phyloP scores from a whole-genome alignment of 2,797 vertebrate genomes.

The Scleropages formosus region DNA sequence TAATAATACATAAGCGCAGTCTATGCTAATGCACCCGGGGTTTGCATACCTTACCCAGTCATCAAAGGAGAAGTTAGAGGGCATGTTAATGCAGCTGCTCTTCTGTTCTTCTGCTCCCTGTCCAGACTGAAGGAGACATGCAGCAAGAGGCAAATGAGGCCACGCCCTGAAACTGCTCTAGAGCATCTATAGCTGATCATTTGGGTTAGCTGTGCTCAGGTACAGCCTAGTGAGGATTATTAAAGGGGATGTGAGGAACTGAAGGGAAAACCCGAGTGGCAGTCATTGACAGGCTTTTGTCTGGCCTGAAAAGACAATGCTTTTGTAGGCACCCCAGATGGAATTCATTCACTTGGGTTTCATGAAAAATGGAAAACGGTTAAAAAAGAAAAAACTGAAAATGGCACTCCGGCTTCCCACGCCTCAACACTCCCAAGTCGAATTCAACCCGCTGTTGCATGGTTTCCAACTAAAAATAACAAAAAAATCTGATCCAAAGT shows the following conservation, averaged over 20 bases:
- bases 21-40: slow-evolving; percentile 69
- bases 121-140: too few relatives aligned
- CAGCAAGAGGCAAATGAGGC: not conserved
- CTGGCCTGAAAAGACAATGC: too few relatives aligned
- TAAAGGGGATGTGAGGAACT: too few relatives aligned
- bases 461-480: not conserved
- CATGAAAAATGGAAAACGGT: not conserved
- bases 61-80: slow-evolving; percentile 53
- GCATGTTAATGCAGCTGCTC: slow-evolving; percentile 2
- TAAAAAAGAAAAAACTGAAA: not conserved
- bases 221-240: not conserved
- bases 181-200: slow-evolving; percentile 7
- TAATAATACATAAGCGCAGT: slow-evolving; percentile 67
- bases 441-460: not conserved
- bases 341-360: slow-evolving; percentile 13
- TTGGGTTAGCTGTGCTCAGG: not conserved
- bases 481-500: slow-evolving; percentile 18
- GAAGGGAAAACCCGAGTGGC: too few relatives aligned
- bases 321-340: not conserved
- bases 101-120: too few relatives aligned
- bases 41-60: slow-evolving; percentile 62
- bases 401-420: not conserved
- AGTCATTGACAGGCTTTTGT: too few relatives aligned
- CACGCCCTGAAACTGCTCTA: not conserved
- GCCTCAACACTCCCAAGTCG: not conserved